These are phyloP conservation scores for Masnerella sp. DNA, from an alignment of 2,888 invertebrate species.

Conservation along the genomic window DNA sequence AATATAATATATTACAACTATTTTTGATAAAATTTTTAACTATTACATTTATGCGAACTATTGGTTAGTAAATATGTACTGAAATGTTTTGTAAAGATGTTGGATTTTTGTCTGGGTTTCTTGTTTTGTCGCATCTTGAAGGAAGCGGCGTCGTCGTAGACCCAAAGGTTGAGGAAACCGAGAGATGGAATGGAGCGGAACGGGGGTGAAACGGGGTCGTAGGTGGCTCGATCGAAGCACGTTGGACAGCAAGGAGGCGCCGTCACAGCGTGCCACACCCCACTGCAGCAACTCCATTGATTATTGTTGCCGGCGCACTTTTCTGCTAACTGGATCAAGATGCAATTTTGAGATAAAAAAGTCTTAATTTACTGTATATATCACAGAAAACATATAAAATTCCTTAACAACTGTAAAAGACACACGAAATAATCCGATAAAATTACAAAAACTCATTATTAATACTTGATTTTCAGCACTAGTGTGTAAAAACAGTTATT, in stretches of 20 bases:
- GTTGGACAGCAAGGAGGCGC: constrained; percentile 74
- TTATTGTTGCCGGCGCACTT: constrained; percentile 75
- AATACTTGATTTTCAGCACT: too few species aligned
- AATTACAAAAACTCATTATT: too few species aligned
- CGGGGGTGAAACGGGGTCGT: constrained; percentile 54
- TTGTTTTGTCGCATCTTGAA: constrained; percentile 42
- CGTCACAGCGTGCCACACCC: constrained; percentile 75
- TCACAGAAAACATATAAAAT: background rate
- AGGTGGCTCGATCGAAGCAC: constrained; percentile 72
- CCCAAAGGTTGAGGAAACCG: constrained; percentile 52
- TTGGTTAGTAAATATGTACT: too few species aligned
- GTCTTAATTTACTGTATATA: background rate
- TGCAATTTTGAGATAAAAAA: constrained; percentile 37
- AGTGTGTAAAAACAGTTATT: too few species aligned
- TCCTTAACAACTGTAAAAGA: background rate
- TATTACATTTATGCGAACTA: too few species aligned
- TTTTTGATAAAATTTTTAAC: too few species aligned
- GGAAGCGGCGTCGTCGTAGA: constrained; percentile 46
- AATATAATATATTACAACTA: too few species aligned
- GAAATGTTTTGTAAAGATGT: too few species aligned
- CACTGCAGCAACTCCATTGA: constrained; percentile 76
- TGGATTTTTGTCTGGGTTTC: constrained; percentile 30
- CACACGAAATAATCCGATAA: too few species aligned
- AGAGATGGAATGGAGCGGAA: constrained; percentile 56
- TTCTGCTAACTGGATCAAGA: constrained; percentile 52